Evolutionary conservation across 2,888 invertebrate species (phyloP), one percentile per base, ranked within the genome.

Genomic region (Hemistola chrysoprasaria): DNA sequence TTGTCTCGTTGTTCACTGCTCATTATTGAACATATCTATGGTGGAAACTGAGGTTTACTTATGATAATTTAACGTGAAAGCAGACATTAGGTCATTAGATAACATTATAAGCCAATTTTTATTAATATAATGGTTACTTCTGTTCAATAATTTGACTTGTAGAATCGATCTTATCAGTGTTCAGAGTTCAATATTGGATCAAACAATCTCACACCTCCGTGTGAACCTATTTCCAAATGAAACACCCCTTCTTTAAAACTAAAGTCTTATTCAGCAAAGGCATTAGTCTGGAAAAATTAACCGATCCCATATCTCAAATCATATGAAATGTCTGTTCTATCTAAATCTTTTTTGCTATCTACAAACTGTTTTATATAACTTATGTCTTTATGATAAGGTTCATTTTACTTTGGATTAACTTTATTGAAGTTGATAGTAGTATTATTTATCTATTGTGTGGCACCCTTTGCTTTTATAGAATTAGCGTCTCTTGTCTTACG

Each of bases 231-330:
- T 10, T 22, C 22, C 11, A 24, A 45, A 33, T 11, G 64, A 66
- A 71, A 73, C 71, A 68, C 62, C 69, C 38, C 10, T 34, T 8
- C 66, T 73, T 65, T 68, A 68, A 67, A 68, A 65, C 70, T 65
- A 65, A 65, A 65, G 52, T 59, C 54, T 62, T 48, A 83, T 85
- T 81, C 74, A 83, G 56, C 56, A 54, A 59, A 85, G 80, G 86
- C 80, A 81, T 76, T 66, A 78, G 81, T 68, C 74, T 74, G 81
- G 76, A 81, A 86, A 84, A 80, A 83, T 78, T 77, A 75, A 80
- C 79, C 71, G 77, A 84, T 82, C 73, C 78, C 74, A 73, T 78
- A 78, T 79, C 75, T 70, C 58, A 61, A 68, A 66, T 63, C 62
- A 65, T 66, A 68, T 59, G 61, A 53, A 65, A 62, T 68, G 65